Conservation (phyloP, 2,797 vertebrate species). For the Ptychadena robeensis region DNA sequence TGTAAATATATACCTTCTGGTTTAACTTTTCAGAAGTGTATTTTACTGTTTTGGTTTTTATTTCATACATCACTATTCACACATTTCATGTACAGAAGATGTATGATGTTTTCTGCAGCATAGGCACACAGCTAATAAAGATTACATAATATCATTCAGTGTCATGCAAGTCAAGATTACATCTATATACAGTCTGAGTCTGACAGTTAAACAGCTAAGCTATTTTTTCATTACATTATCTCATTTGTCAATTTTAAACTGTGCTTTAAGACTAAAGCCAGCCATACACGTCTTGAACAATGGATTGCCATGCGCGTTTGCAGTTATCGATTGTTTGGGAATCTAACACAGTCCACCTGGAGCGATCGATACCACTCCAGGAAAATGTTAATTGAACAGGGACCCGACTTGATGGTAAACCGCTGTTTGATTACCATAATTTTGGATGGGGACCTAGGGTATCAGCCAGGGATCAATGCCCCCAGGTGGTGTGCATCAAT, state of each 20-base stretch:
- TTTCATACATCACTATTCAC: not conserved
- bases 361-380: no score
- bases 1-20: not conserved
- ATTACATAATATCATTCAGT: slow-evolving; percentile 40
- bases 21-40: not conserved
- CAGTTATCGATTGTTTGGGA: no score
- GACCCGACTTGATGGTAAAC: no score
- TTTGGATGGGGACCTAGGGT: no score
- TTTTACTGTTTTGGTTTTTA: not conserved
- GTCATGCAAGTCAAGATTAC: slow-evolving; percentile 38
- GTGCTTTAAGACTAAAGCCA: not conserved
- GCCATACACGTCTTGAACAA: no score
- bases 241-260: not conserved
- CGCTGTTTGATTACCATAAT: no score
- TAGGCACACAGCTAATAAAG: slow-evolving; percentile 2
- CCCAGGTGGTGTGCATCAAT: no score
- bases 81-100: not conserved
- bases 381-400: no score
- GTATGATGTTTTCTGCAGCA: not conserved
- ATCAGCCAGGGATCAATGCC: no score
- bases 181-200: slow-evolving; percentile 28
- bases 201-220: slow-evolving; percentile 26
- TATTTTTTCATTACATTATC: slow-evolving; percentile 24
- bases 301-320: no score
- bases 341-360: no score